Evolutionary conservation across 2,888 invertebrate species (phyloP).

Genomic region (Melipona bicolor): DNA sequence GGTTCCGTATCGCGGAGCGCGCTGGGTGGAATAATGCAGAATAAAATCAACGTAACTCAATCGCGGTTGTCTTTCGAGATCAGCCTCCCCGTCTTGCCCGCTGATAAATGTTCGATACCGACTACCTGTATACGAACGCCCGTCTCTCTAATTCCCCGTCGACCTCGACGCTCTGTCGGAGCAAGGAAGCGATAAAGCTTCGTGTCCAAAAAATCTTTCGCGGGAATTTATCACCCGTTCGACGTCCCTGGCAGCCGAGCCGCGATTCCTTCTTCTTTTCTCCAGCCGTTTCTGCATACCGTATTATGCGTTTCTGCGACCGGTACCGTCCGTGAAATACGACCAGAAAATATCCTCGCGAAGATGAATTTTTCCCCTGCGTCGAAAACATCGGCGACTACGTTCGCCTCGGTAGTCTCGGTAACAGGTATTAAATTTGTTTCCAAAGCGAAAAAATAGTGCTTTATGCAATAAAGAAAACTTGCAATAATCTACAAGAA

Average conservation of each 20-base stretch:
- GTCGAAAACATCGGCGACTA: constrained; percentile 21
- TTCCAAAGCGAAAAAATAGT: too few species aligned
- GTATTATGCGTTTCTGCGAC: constrained; percentile 37
- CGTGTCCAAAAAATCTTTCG: constrained; percentile 48
- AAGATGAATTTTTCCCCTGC: not conserved
- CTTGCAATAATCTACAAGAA: too few species aligned
- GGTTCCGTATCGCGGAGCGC: constrained; percentile 37
- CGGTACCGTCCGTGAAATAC: constrained; percentile 31
- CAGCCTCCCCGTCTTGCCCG: constrained; percentile 72
- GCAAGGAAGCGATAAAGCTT: constrained; percentile 65
- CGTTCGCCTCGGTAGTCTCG: too few species aligned
- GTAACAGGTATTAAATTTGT: too few species aligned
- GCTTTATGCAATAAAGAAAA: too few species aligned
- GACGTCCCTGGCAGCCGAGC: constrained; percentile 31
- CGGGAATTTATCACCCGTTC: constrained; percentile 48
- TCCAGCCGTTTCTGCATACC: constrained; percentile 33
- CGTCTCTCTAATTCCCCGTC: constrained; percentile 71
- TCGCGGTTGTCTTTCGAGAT: constrained; percentile 82
- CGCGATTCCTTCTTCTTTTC: constrained; percentile 13
- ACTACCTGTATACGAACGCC: constrained; percentile 62
- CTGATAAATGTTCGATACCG: constrained; percentile 77
- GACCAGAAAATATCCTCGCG: constrained; percentile 35
- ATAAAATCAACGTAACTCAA: constrained; percentile 84
- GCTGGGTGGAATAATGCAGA: constrained; percentile 78
- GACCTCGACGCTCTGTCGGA: constrained; percentile 36